These are phyloP conservation scores for Eurytemora carolleeae DNA, from an alignment of 1,140 invertebrate species.

Conservation along the genomic window DNA sequence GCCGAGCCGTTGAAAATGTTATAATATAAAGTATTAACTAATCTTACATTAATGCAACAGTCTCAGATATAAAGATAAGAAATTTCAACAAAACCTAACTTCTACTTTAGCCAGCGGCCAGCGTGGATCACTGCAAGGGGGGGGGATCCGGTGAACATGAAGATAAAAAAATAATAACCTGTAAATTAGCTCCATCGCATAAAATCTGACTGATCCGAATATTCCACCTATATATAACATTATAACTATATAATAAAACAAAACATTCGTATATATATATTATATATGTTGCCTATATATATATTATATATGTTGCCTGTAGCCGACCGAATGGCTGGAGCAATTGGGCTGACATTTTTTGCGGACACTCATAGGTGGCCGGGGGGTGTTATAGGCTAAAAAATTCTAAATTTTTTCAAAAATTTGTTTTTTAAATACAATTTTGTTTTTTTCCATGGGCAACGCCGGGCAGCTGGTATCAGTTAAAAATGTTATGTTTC, in stretches of 20 bases:
- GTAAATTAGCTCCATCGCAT: not conserved
- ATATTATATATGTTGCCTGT: no score
- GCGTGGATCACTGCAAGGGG: no score
- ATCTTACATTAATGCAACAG: not conserved
- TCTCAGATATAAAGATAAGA: not conserved
- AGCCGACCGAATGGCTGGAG: no score
- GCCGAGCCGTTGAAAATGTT: not conserved
- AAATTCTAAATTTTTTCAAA: not conserved
- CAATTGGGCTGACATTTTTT: no score
- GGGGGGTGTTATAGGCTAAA: not conserved
- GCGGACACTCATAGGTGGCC: no score
- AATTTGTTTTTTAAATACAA: no score
- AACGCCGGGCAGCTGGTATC: no score
- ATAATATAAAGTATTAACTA: not conserved
- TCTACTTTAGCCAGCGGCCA: no score
- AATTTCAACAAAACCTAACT: not conserved
- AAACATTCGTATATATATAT: not conserved
- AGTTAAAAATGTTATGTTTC: no score
- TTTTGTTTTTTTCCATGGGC: no score
- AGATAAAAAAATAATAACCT: not conserved
- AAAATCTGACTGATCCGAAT: not conserved
- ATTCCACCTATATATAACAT: not conserved
- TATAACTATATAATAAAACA: not conserved
- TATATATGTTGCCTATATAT: no score
- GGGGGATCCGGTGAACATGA: no score